These are phyloP conservation scores for Ectemnius continuus DNA, from an alignment of 2,888 invertebrate genomes.

Conservation along the genomic window DNA sequence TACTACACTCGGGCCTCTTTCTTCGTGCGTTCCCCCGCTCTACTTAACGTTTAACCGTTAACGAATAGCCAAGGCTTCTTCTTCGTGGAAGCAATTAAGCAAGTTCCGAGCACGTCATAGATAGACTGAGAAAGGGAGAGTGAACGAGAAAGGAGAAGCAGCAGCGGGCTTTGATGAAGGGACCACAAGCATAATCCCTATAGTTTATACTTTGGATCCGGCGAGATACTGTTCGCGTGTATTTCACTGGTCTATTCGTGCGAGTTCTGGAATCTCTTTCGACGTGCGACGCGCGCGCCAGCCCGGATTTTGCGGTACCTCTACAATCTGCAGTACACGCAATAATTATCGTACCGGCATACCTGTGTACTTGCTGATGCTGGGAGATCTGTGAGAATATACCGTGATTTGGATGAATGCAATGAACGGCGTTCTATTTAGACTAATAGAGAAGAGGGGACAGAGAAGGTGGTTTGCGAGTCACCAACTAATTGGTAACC, in stretches of 20 bases:
- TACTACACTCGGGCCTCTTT: neutral
- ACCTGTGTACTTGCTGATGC: neutral
- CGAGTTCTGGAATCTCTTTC: conserved; percentile 37
- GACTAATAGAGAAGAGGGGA: neutral
- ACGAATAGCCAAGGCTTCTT: conserved; percentile 8
- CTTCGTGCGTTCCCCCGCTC: neutral
- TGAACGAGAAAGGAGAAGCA: too few relatives aligned
- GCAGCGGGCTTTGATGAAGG: neutral
- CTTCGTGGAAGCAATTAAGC: conserved; percentile 16
- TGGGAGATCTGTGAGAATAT: too few relatives aligned
- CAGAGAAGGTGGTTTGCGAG: neutral
- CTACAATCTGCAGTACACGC: conserved; percentile 44
- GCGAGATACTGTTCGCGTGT: conserved; percentile 24
- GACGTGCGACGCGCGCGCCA: conserved; percentile 35
- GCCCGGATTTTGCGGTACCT: conserved; percentile 49
- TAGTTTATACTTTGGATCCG: conserved; percentile 36
- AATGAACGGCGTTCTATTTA: neutral
- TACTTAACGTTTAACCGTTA: neutral
- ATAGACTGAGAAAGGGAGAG: neutral
- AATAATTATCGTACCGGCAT: conserved; percentile 34
- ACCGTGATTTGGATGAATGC: neutral
- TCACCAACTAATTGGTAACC: conserved; percentile 30
- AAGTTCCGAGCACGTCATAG: conserved; percentile 11
- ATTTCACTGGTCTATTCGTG: conserved; percentile 45
- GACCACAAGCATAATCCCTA: conserved; percentile 45